phyloP scores from a whole-genome alignment of 2,888 invertebrate species.

The Cremastinae sp. region DNA sequence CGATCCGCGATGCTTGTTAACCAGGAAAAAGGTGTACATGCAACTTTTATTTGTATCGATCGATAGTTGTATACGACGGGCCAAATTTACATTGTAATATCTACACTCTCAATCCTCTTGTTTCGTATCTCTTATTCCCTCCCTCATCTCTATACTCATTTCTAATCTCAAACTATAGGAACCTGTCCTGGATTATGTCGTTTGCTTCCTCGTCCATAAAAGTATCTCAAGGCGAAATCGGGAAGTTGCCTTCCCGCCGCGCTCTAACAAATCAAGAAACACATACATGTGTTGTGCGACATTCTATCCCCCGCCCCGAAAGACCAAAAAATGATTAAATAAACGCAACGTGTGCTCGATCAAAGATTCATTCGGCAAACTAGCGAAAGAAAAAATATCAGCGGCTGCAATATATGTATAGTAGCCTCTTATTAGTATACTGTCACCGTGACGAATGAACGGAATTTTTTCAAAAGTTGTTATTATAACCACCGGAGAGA shows the following conservation, averaged over 20 bases:
- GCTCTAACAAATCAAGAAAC: conserved; percentile 2
- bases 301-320: not conserved
- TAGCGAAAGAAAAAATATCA: too few species aligned
- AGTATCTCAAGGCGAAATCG: conserved; percentile 58
- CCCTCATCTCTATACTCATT: not conserved
- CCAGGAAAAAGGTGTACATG: conserved; percentile 57
- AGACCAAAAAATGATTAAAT: not conserved
- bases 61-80: too few species aligned
- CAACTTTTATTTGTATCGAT: too few species aligned
- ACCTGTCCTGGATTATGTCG: conserved; percentile 51
- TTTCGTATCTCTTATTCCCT: not conserved
- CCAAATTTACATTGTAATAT: too few species aligned
- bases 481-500: too few species aligned
- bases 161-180: conserved; percentile 27
- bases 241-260: conserved; percentile 32
- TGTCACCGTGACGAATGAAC: too few species aligned
- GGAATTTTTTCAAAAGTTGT: too few species aligned
- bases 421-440: too few species aligned
- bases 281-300: not conserved
- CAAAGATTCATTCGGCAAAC: too few species aligned
- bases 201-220: conserved; percentile 58
- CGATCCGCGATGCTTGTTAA: conserved; percentile 63
- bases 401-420: too few species aligned
- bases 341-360: too few species aligned
- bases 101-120: too few species aligned